Percentiles rank a stretch among this genome's conserved stretches.
Conservation (phyloP, 1,140 invertebrate genomes). For the Atopsyche davidsoni region DNA sequence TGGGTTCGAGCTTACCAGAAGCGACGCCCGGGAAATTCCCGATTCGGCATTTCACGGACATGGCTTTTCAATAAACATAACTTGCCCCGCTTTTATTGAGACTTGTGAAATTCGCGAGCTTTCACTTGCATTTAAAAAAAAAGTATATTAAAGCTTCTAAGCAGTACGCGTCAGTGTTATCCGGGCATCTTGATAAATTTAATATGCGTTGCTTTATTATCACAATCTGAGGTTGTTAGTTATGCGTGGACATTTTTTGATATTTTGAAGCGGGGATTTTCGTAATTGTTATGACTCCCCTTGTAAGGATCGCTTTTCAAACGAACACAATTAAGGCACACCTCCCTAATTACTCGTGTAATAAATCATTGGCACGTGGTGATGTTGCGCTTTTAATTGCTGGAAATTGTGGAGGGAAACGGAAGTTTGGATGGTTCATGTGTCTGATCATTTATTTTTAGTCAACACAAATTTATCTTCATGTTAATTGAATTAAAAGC, state of each 20-base stretch:
- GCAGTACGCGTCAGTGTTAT: constrained; percentile 1
- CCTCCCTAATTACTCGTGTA: constrained; percentile 50
- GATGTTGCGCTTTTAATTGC: constrained; percentile 26
- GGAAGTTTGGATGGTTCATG: no score
- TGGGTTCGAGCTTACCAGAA: constrained; percentile 14
- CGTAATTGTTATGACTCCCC: constrained; percentile 5
- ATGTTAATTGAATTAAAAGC: no score
- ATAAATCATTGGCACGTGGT: constrained; percentile 53
- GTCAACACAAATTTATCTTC: no score
- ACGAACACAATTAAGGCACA: constrained; percentile 36
- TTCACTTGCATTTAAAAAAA: constrained; percentile 5
- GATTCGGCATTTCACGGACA: constrained; percentile 20
- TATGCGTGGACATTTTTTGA: not conserved
- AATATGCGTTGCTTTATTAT: not conserved
- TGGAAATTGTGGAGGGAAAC: no score
- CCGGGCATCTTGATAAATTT: not conserved
- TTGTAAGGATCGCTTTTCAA: constrained; percentile 21
- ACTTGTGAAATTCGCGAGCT: constrained; percentile 23
- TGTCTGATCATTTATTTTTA: no score
- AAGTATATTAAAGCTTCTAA: not conserved
- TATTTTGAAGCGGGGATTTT: not conserved
- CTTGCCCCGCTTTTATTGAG: constrained; percentile 15
- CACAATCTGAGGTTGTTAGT: not conserved
- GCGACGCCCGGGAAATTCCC: constrained; percentile 14
- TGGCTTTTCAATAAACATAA: constrained; percentile 30